Conservation (phyloP, 2,888 invertebrate species). For the Mylabris sibirica region DNA sequence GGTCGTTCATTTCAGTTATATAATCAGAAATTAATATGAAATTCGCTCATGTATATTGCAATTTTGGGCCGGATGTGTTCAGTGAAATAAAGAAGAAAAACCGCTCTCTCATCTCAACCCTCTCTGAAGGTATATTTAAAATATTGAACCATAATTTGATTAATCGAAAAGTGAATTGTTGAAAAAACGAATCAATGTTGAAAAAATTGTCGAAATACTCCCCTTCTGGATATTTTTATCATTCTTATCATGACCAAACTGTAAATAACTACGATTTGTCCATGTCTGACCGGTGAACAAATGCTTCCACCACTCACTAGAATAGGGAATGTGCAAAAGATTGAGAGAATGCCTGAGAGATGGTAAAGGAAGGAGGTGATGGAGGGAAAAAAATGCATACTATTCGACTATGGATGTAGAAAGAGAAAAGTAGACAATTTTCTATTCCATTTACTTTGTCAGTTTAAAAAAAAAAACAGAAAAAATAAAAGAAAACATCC, state of each 20-base stretch:
- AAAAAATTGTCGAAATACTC: background rate
- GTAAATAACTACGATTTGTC: constrained; percentile 63
- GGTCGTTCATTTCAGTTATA: constrained; percentile 60
- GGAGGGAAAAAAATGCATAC: constrained; percentile 59
- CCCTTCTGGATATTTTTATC: constrained; percentile 40
- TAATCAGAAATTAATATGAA: constrained; percentile 65
- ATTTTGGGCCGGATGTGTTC: constrained; percentile 60
- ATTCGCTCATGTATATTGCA: constrained; percentile 64
- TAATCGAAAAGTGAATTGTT: background rate
- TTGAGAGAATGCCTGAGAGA: constrained; percentile 57
- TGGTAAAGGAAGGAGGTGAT: background rate
- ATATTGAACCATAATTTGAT: background rate
- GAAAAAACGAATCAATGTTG: background rate
- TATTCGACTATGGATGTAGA: constrained; percentile 53
- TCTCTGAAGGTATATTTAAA: background rate
- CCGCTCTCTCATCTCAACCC: background rate
- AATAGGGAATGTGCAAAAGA: constrained; percentile 60
- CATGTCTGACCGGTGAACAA: constrained; percentile 59
- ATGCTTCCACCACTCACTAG: constrained; percentile 48
- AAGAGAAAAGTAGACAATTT: constrained; percentile 61
- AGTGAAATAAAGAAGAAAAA: constrained; percentile 43
- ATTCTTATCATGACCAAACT: constrained; percentile 60
- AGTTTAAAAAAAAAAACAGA: constrained; percentile 40
- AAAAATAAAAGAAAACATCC: constrained; percentile 23
- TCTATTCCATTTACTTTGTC: constrained; percentile 63